Evolutionary conservation across 1,140 invertebrate species (phyloP).

Genomic region (Drosophila repleta): DNA sequence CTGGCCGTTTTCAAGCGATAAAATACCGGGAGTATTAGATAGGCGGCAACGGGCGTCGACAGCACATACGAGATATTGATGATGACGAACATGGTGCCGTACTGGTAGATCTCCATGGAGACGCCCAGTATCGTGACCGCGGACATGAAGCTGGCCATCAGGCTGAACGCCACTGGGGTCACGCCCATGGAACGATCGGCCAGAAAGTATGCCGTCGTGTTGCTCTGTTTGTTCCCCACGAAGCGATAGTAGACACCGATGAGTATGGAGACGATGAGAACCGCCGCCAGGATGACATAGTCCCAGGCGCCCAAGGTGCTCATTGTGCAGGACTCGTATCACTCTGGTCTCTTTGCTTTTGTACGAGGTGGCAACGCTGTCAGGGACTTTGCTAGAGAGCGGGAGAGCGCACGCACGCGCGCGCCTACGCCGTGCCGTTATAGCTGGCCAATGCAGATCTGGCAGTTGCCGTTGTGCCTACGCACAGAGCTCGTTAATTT

Average conservation of each 20-base stretch:
- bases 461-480: not conserved
- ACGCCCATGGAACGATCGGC: conserved; percentile 84
- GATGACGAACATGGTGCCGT: conserved; percentile 92
- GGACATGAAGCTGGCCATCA: conserved; percentile 98
- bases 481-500: not conserved
- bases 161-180: conserved; percentile 91
- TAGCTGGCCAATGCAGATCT: not conserved
- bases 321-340: conserved; percentile 34
- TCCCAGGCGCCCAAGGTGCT: conserved; percentile 84
- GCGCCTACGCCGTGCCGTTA: not conserved
- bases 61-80: conserved; percentile 93
- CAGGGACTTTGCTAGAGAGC: not conserved
- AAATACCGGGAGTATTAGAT: conserved; percentile 94
- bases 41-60: conserved; percentile 91
- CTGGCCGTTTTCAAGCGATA: conserved; percentile 93
- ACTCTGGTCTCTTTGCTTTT: not conserved
- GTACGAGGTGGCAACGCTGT: not conserved
- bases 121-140: conserved; percentile 95
- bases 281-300: conserved; percentile 87
- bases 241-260: conserved; percentile 94
- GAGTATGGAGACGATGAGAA: conserved; percentile 87
- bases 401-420: not conserved
- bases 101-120: conserved; percentile 93
- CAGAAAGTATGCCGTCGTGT: conserved; percentile 85
- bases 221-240: conserved; percentile 94